Evolutionary conservation across 2,888 invertebrate species (phyloP), one percentile per base, ranked within the genome.

Genomic region (Catocala sponsa): DNA sequence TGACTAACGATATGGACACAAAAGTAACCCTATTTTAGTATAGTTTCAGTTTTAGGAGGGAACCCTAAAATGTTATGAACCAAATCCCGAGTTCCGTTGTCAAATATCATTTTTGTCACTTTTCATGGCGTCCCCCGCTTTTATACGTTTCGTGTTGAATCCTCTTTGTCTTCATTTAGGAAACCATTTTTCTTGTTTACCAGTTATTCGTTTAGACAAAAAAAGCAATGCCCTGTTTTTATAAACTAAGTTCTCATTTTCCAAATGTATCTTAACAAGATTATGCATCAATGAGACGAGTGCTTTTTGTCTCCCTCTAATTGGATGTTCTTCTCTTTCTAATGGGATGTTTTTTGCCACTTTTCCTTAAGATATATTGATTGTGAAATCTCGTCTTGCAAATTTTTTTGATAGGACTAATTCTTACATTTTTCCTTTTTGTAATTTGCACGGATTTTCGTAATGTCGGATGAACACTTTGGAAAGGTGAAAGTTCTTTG

Each of bases 111-210:
- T 86, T 86, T 82, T 83, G 85, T 84, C 83, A 83, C 77, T 83
- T 83, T 81, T 79, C 71, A 68, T 67, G 59, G 63, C 55, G 62
- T 63, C 65, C 62, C 72, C 67, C 68, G 73, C 77, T 82, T 83
- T 84, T 79, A 81, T 78, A 82, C 74, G 72, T 72, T 80, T 78
- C 74, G 72, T 73, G 73, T 75, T 60, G 76, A 73, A 78, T 80
- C 81, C 82, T 81, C 86, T 81, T 90, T 91, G 85, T 91, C 88
- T 90, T 89, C 87, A 88, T 91, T 91, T 88, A 74, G 81, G 70
- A 79, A 72, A 70, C 84, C 85, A 91, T 91, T 91, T 86, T 80
- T 90, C 88, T 85, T 89, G 82, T 90, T 90, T 89, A 87, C 85
- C 76, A 83, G 72, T 80, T 82, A 88, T 83, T 76, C 78, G 72